Evolutionary conservation across 2,888 invertebrate genomes (phyloP).

Genomic region (Chymomyza caudatula): DNA sequence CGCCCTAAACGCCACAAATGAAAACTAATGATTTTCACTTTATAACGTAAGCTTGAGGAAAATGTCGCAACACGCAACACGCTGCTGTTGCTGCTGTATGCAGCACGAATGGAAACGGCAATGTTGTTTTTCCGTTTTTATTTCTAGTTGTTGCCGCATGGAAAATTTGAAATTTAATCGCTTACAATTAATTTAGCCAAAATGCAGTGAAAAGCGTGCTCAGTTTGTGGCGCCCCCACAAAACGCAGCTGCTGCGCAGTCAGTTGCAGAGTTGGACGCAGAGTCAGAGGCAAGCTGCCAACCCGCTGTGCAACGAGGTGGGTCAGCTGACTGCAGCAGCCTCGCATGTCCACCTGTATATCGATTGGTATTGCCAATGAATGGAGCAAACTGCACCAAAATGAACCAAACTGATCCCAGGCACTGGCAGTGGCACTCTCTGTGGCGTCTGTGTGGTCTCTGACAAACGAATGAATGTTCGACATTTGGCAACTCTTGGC

Average conservation of each 20-base stretch:
- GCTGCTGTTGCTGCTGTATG: slow-evolving; percentile 14
- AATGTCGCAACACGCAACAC: slow-evolving; percentile 1
- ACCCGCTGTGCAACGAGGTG: slow-evolving; percentile 59
- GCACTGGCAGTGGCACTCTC: slow-evolving; percentile 29
- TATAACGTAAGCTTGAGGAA: slow-evolving; percentile 19
- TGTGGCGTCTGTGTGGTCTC: slow-evolving; percentile 16
- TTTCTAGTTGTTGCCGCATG: slow-evolving; percentile 45
- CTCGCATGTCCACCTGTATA: slow-evolving; percentile 66
- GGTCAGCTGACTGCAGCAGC: slow-evolving; percentile 38
- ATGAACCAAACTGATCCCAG: background rate
- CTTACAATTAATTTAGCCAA: slow-evolving; percentile 68
- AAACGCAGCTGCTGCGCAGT: slow-evolving; percentile 46
- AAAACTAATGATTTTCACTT: slow-evolving; percentile 71
- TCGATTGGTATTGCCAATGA: slow-evolving; percentile 17
- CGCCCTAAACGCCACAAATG: slow-evolving; percentile 69
- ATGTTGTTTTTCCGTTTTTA: slow-evolving; percentile 4
- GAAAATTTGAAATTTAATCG: slow-evolving; percentile 73
- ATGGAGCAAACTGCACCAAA: background rate
- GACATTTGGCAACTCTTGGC: slow-evolving; percentile 10
- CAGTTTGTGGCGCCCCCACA: slow-evolving; percentile 58
- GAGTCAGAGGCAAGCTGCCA: slow-evolving; percentile 4
- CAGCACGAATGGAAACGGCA: slow-evolving; percentile 61
- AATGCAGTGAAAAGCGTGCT: slow-evolving; percentile 44
- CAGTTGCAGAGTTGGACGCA: slow-evolving; percentile 10
- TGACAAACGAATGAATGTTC: slow-evolving; percentile 42